Evolutionary conservation across 2,797 vertebrate species (phyloP).

Genomic region (Eremophila alpestris): DNA sequence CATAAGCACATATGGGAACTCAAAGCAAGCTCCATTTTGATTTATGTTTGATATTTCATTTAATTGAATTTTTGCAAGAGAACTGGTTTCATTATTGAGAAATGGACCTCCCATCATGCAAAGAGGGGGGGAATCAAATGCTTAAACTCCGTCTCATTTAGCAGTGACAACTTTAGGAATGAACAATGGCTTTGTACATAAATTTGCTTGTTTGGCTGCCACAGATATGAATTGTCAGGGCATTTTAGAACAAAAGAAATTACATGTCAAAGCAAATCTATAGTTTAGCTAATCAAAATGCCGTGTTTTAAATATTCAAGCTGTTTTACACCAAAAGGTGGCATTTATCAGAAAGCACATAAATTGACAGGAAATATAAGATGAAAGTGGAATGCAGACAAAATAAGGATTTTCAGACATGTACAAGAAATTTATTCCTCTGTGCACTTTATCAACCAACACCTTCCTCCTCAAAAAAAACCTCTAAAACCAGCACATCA

Average conservation of each 20-base stretch:
- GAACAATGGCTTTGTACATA: slow-evolving; percentile 37
- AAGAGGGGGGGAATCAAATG: background rate
- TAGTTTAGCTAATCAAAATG: slow-evolving; percentile 49
- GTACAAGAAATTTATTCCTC: background rate
- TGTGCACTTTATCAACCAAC: background rate
- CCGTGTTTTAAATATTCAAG: slow-evolving; percentile 15
- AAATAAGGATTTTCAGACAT: slow-evolving; percentile 1
- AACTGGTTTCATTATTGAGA: slow-evolving; percentile 62
- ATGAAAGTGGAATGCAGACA: background rate
- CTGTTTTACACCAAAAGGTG: slow-evolving; percentile 21
- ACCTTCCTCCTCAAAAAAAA: background rate
- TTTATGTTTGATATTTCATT: slow-evolving; percentile 51
- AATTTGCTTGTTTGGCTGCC: slow-evolving; percentile 45
- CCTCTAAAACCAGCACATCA: background rate
- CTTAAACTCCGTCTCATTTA: slow-evolving; percentile 52
- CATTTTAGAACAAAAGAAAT: slow-evolving; percentile 41
- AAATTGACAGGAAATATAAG: slow-evolving; percentile 16
- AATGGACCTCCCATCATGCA: slow-evolving; percentile 60
- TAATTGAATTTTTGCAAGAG: slow-evolving; percentile 63
- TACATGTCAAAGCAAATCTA: slow-evolving; percentile 20
- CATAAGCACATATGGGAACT: slow-evolving; percentile 35
- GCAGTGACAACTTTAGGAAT: slow-evolving; percentile 26
- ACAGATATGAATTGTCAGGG: slow-evolving; percentile 28
- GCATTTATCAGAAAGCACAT: slow-evolving; percentile 19
- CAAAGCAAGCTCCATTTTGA: slow-evolving; percentile 24